These are phyloP conservation scores for Tyria jacobaeae DNA, from an alignment of 2,888 invertebrate species.

Conservation along the genomic window DNA sequence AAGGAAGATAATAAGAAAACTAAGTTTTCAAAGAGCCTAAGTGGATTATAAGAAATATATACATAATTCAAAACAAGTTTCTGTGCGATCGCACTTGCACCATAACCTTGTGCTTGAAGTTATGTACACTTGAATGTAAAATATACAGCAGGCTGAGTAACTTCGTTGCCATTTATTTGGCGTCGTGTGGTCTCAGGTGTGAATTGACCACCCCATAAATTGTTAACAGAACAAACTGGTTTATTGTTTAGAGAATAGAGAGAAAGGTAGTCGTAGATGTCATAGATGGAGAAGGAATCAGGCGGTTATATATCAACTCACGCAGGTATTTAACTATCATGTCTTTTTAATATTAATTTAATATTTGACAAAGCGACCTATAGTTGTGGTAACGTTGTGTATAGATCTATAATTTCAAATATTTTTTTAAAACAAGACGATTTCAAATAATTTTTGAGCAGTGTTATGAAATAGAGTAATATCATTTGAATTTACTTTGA, in stretches of 20 bases:
- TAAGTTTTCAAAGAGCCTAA: neutral
- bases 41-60: neutral
- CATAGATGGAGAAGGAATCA: too few species aligned
- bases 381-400: too few species aligned
- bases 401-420: too few species aligned
- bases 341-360: too few species aligned
- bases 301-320: too few species aligned
- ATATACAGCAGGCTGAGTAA: constrained; percentile 24
- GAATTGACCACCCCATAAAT: constrained; percentile 19
- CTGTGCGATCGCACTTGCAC: neutral
- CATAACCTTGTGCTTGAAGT: neutral
- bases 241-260: constrained; percentile 8
- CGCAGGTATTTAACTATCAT: too few species aligned
- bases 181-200: constrained; percentile 12
- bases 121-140: constrained; percentile 31
- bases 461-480: too few species aligned
- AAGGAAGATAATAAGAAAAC: too few species aligned
- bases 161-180: constrained; percentile 17
- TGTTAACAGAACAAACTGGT: constrained; percentile 3
- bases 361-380: too few species aligned
- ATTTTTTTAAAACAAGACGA: too few species aligned
- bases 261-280: neutral
- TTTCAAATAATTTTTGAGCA: too few species aligned
- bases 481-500: too few species aligned
- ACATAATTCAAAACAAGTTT: neutral